Evolutionary conservation across 23 tunicate species (phyloP).

Genomic region (Pegea sp.): DNA sequence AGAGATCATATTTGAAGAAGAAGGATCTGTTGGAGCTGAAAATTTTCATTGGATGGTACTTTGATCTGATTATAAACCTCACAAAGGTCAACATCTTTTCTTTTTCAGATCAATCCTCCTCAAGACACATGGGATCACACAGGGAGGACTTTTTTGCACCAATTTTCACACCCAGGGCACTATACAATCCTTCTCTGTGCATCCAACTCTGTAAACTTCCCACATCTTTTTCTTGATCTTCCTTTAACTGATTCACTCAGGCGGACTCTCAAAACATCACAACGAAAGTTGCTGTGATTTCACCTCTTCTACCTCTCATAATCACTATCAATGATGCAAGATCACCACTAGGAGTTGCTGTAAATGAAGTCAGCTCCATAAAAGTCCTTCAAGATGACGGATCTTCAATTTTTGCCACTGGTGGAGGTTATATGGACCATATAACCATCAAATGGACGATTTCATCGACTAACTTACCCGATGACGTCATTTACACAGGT

Average conservation of each 20-base stretch:
- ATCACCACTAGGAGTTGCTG: background rate
- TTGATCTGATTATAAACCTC: too few relatives aligned
- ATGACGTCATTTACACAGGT: background rate
- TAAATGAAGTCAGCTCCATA: background rate
- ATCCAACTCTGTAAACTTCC: background rate
- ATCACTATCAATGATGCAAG: background rate
- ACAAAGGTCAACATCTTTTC: too few relatives aligned
- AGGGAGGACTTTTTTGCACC: background rate
- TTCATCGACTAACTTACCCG: background rate
- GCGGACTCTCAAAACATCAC: constrained; percentile 1
- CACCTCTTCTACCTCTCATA: background rate
- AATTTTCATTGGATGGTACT: background rate
- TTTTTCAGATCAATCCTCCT: too few relatives aligned
- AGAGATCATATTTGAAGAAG: background rate
- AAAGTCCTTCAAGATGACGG: background rate
- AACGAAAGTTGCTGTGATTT: background rate
- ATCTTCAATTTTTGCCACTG: background rate
- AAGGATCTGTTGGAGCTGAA: constrained; percentile 1
- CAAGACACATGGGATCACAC: background rate
- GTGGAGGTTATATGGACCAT: background rate
- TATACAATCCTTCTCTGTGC: background rate
- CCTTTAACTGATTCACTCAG: background rate
- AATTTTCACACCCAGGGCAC: background rate
- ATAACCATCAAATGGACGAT: background rate
- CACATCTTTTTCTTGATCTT: background rate